Percentiles rank a stretch among this genome's conserved stretches.
These are phyloP conservation scores for Mesembrinibis cayennensis DNA, from an alignment of 2,113 vertebrate genomes.

Conservation along the genomic window DNA sequence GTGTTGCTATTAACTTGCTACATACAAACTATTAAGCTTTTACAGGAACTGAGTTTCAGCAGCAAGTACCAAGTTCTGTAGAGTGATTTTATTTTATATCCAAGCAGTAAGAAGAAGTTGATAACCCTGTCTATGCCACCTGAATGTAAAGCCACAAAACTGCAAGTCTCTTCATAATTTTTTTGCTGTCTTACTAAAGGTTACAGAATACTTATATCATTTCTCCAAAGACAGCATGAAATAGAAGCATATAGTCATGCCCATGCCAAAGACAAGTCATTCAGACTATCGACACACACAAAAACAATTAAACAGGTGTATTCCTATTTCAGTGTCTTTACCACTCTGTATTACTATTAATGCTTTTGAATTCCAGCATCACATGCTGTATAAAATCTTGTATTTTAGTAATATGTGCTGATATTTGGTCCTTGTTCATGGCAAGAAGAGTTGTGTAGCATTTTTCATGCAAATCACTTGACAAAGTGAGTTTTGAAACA, in stretches of 20 bases:
- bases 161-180: conserved; percentile 50
- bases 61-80: conserved; percentile 41
- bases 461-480: neutral
- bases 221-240: neutral
- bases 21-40: conserved; percentile 65
- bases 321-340: neutral
- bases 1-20: conserved; percentile 25
- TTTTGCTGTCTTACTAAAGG: conserved; percentile 36
- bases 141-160: conserved; percentile 56
- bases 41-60: conserved; percentile 71
- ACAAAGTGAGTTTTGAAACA: neutral
- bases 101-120: conserved; percentile 62
- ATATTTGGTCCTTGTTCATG: neutral
- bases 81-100: conserved; percentile 74
- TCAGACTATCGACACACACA: neutral
- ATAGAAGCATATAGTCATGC: neutral
- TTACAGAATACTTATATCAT: neutral
- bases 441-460: neutral
- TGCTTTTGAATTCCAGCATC: neutral
- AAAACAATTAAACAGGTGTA: neutral
- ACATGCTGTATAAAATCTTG: neutral
- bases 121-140: conserved; percentile 59
- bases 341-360: neutral
- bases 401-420: neutral
- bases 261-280: neutral